phyloP scores from a whole-genome alignment of 1,140 invertebrate species.

The Temnothorax longispinosus region DNA sequence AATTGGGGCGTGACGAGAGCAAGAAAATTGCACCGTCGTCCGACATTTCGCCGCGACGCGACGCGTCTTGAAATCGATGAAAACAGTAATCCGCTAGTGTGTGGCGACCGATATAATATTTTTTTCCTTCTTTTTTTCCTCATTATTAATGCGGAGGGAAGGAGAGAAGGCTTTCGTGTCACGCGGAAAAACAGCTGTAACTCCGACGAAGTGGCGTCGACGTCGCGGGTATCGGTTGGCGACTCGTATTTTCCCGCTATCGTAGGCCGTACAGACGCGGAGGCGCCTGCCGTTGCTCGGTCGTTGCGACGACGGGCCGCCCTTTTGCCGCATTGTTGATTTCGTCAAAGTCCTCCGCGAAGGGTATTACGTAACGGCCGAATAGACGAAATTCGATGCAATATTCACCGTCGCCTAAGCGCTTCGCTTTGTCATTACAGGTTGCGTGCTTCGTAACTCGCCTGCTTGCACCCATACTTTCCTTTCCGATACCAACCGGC shows the following conservation, averaged over 20 bases:
- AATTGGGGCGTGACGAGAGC: constrained; percentile 23
- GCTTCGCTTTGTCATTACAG: constrained; percentile 53
- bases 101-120: background rate
- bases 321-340: constrained; percentile 49
- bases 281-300: background rate
- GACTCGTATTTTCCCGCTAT: constrained; percentile 62
- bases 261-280: constrained; percentile 44
- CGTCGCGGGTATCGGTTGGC: background rate
- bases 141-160: constrained; percentile 4
- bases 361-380: constrained; percentile 3
- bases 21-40: constrained; percentile 26
- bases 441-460: constrained; percentile 25
- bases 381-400: constrained; percentile 39
- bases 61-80: constrained; percentile 39
- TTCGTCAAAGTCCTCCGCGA: constrained; percentile 33
- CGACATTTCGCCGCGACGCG: background rate
- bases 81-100: background rate
- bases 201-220: background rate
- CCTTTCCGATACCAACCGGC: constrained; percentile 38
- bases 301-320: background rate
- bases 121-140: background rate
- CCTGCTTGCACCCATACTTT: constrained; percentile 32
- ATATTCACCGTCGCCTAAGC: constrained; percentile 18
- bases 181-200: background rate
- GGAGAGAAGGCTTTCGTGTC: background rate